Evolutionary conservation across 1,140 invertebrate species (phyloP).

Genomic region (Bombus balteatus): DNA sequence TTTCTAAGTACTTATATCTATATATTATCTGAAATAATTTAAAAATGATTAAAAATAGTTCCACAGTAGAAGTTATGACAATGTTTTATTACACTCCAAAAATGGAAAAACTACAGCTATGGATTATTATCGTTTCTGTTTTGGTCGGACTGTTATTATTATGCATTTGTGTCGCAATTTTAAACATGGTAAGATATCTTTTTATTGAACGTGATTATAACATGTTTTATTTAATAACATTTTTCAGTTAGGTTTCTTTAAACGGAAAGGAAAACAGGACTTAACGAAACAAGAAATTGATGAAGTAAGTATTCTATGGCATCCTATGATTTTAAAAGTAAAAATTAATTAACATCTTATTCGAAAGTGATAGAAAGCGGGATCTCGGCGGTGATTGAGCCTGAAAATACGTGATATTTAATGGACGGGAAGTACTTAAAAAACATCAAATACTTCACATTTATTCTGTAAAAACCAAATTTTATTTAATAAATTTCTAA

Average conservation of each 20-base stretch:
- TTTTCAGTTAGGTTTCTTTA: slow-evolving; percentile 62
- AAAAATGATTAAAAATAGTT: slow-evolving; percentile 33
- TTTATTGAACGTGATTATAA: slow-evolving; percentile 1
- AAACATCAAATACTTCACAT: neutral
- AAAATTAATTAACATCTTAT: neutral
- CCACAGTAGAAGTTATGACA: slow-evolving; percentile 61
- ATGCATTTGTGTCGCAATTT: slow-evolving; percentile 64
- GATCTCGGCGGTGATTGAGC: neutral
- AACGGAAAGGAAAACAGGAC: slow-evolving; percentile 38
- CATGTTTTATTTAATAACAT: neutral
- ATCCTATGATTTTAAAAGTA: neutral
- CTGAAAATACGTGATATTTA: neutral
- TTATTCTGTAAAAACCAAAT: neutral
- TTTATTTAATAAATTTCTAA: slow-evolving; percentile 33
- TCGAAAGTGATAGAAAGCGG: slow-evolving; percentile 5
- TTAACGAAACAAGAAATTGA: neutral
- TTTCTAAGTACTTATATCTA: neutral
- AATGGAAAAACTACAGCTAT: slow-evolving; percentile 65
- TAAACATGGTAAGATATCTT: slow-evolving; percentile 67
- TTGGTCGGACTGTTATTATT: slow-evolving; percentile 75
- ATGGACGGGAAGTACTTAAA: neutral
- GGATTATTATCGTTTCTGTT: slow-evolving; percentile 75
- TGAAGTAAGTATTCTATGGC: neutral
- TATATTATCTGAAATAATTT: slow-evolving; percentile 3
- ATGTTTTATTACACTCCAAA: slow-evolving; percentile 70